Conservation (phyloP, 2,113 vertebrate genomes). For the Tiliqua scincoides region DNA sequence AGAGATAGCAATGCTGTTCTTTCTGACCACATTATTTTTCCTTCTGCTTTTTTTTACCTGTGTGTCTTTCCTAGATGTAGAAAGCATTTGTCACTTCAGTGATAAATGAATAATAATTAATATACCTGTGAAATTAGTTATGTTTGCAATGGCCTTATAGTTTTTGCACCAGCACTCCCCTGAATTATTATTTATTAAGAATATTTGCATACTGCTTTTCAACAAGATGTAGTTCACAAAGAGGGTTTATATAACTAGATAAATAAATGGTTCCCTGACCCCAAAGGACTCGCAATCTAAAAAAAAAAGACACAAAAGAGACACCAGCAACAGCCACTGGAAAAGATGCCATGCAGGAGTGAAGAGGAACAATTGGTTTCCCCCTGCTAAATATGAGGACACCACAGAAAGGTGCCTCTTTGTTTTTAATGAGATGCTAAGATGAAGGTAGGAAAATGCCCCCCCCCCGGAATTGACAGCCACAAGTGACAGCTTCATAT, state of each 20-base stretch:
- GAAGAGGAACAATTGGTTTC: no score
- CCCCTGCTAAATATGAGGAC: no score
- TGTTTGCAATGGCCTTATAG: background rate
- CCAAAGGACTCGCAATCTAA: no score
- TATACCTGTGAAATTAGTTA: background rate
- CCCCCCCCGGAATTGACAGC: background rate
- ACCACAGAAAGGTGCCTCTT: no score
- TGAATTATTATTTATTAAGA: background rate
- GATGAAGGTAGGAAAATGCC: background rate
- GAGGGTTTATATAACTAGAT: no score
- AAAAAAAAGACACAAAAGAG: no score
- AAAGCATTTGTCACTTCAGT: background rate
- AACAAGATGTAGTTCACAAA: no score
- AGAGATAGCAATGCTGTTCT: no score
- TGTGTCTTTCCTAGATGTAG: background rate
- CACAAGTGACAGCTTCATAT: background rate
- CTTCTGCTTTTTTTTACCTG: background rate
- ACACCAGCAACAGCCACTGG: no score
- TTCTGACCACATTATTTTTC: background rate
- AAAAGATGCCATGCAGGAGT: no score
- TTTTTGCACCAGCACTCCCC: background rate
- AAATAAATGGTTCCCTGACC: no score
- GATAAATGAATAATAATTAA: background rate
- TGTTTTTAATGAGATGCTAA: background rate
- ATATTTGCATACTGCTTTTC: no score